Evolutionary conservation across 92 coral and sea anemone species (phyloP).

Genomic region (Zoanthus sociatus): DNA sequence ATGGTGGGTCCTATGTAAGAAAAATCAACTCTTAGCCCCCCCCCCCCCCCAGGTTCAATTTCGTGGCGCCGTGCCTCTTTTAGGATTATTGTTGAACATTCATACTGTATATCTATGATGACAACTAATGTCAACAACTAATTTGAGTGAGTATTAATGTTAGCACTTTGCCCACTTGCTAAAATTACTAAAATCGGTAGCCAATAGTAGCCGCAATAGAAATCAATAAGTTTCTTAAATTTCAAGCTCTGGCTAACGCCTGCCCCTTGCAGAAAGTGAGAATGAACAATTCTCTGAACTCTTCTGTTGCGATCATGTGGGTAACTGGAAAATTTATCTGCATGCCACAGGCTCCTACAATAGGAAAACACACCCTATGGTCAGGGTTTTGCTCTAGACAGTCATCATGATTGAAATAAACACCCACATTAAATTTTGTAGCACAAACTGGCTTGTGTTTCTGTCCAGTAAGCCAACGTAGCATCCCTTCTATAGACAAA

Average conservation of each 20-base stretch:
- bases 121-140: slow-evolving; percentile 11
- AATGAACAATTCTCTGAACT: slow-evolving; percentile 36
- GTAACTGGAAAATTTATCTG: slow-evolving; percentile 36
- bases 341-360: slow-evolving; percentile 40
- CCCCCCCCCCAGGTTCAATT: too few relatives aligned
- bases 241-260: slow-evolving; percentile 32
- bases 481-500: slow-evolving; percentile 40
- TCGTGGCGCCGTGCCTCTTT: too few relatives aligned
- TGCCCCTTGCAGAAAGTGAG: slow-evolving; percentile 36
- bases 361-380: slow-evolving; percentile 52
- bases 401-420: slow-evolving; percentile 34
- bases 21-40: too few relatives aligned
- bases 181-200: slow-evolving; percentile 7
- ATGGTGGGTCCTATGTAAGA: too few relatives aligned
- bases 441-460: slow-evolving; percentile 43
- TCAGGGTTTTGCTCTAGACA: slow-evolving; percentile 44
- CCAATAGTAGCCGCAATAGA: slow-evolving; percentile 22
- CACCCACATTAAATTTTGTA: slow-evolving; percentile 32
- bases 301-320: slow-evolving; percentile 31
- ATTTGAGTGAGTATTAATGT: too few relatives aligned
- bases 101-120: slow-evolving; percentile 8
- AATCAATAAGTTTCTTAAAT: slow-evolving; percentile 19
- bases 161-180: too few relatives aligned
- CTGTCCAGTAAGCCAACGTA: slow-evolving; percentile 54
- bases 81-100: slow-evolving; percentile 23